Conservation (phyloP, 1,140 invertebrate species). For the Pseudomyrmex cubaensis region DNA sequence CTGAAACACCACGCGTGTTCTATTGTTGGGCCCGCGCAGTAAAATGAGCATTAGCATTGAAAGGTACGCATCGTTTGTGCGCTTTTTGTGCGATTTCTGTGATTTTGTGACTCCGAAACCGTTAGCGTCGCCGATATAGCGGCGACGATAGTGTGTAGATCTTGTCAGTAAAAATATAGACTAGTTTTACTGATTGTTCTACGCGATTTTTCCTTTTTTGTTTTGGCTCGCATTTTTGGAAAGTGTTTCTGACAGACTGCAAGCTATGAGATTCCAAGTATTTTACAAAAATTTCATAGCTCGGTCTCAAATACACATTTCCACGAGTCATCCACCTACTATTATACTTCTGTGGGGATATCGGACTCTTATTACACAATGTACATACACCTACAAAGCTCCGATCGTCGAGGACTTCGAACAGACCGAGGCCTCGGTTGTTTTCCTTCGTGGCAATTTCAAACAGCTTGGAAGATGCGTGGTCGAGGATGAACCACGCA, state of each 20-base stretch:
- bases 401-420: constrained; percentile 14
- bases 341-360: constrained; percentile 8
- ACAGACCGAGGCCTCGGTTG: constrained; percentile 24
- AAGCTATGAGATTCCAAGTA: not conserved
- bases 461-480: constrained; percentile 12
- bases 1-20: constrained; percentile 23
- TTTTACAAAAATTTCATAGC: not conserved
- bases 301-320: constrained; percentile 36
- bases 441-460: constrained; percentile 23
- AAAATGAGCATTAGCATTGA: constrained; percentile 39
- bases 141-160: constrained; percentile 8
- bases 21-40: constrained; percentile 54
- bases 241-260: constrained; percentile 24
- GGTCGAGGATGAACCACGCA: constrained; percentile 45
- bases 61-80: constrained; percentile 69
- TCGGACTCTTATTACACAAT: constrained; percentile 16
- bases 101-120: constrained; percentile 25
- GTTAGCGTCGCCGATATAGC: constrained; percentile 4
- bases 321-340: not conserved
- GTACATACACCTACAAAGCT: not conserved
- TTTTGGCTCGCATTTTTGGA: not conserved
- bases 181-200: constrained; percentile 24
- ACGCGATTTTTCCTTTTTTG: not conserved
- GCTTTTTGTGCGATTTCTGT: too few relatives aligned
- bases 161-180: constrained; percentile 52